Conservation (phyloP, 2,888 invertebrate species). For the Gortyna flavago region DNA sequence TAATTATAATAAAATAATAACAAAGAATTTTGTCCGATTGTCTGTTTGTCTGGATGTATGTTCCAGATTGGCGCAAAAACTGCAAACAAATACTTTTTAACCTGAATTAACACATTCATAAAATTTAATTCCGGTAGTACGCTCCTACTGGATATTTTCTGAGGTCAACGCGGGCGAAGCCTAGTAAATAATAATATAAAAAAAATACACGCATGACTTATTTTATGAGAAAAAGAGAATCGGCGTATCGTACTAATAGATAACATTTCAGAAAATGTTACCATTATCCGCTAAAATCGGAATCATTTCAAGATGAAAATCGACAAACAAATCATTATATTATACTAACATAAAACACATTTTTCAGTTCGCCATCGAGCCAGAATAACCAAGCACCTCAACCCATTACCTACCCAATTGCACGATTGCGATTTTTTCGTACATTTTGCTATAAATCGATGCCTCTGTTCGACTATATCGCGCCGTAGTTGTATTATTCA, state of each 20-base stretch:
- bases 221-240: neutral
- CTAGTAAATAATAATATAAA: neutral
- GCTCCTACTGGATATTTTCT: neutral
- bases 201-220: neutral
- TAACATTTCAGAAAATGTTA: constrained; percentile 18
- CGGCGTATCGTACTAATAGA: constrained; percentile 2
- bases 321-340: neutral
- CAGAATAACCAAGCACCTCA: constrained; percentile 48
- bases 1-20: too few species aligned
- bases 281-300: too few species aligned
- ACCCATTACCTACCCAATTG: constrained; percentile 53
- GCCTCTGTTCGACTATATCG: constrained; percentile 53
- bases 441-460: constrained; percentile 48
- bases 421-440: constrained; percentile 42
- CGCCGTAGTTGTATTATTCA: constrained; percentile 73
- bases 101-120: neutral
- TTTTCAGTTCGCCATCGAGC: constrained; percentile 40
- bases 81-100: neutral
- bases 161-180: neutral
- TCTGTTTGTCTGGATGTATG: too few species aligned
- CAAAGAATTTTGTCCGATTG: too few species aligned
- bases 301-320: constrained; percentile 11
- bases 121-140: neutral
- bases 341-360: constrained; percentile 14
- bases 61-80: too few species aligned